Conservation (phyloP, 2,113 vertebrate genomes). For the Tor tambroides region DNA sequence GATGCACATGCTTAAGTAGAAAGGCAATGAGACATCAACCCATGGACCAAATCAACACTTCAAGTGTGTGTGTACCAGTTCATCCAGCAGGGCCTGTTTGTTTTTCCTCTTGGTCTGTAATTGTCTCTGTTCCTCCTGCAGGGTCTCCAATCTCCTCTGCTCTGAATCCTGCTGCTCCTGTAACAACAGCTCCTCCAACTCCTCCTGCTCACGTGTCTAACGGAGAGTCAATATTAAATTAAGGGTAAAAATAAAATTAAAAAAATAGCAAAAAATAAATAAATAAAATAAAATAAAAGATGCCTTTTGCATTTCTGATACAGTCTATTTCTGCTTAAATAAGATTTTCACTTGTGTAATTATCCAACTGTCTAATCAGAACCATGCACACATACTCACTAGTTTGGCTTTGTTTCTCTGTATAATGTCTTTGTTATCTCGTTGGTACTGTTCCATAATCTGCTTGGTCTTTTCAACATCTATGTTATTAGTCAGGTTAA, state of each 20-base stretch:
- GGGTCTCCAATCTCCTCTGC: conserved; percentile 82
- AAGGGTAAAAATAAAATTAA: neutral
- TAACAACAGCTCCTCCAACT: conserved; percentile 92
- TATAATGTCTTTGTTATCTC: conserved; percentile 94
- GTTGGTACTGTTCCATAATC: conserved; percentile 95
- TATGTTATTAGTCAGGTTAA: conserved; percentile 93
- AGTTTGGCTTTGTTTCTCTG: conserved; percentile 95
- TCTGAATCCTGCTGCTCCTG: conserved; percentile 87
- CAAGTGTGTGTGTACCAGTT: conserved; percentile 80
- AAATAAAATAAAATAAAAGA: too few relatives aligned
- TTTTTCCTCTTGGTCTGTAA: conserved; percentile 92
- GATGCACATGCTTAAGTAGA: too few relatives aligned
- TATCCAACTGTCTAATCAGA: neutral
- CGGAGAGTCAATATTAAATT: neutral
- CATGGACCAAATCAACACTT: neutral
- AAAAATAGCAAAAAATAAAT: too few relatives aligned
- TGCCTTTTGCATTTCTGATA: too few relatives aligned
- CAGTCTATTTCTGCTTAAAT: neutral
- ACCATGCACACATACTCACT: conserved; percentile 72
- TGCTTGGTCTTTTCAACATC: conserved; percentile 93
- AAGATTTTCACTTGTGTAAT: neutral
- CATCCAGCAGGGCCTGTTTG: conserved; percentile 94
- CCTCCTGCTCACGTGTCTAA: conserved; percentile 93
- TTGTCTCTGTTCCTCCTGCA: conserved; percentile 92
- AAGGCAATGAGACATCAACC: too few relatives aligned